Conservation (phyloP, 1,140 invertebrate species). For the Pseudomyrmex gracilis region DNA sequence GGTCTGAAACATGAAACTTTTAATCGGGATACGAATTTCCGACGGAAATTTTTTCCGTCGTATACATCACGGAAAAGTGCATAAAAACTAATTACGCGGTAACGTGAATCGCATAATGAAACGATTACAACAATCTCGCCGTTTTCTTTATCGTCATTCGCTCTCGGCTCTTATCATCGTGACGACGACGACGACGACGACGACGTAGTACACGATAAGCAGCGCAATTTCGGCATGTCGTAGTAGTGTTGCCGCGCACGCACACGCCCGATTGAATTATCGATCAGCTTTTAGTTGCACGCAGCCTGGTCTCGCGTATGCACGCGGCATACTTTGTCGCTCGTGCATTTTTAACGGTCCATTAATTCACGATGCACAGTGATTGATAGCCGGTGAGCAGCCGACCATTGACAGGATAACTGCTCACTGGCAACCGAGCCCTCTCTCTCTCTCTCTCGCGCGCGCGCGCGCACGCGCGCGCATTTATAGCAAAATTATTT, state of each 20-base stretch:
- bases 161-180: slow-evolving; percentile 18
- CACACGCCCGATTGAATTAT: slow-evolving; percentile 64
- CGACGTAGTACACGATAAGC: slow-evolving; percentile 47
- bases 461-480: no score
- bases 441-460: background rate
- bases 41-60: background rate
- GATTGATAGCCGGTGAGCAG: slow-evolving; percentile 68
- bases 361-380: slow-evolving; percentile 66
- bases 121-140: slow-evolving; percentile 29
- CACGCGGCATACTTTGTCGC: slow-evolving; percentile 62
- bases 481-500: slow-evolving; percentile 56
- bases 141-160: slow-evolving; percentile 42
- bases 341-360: slow-evolving; percentile 72
- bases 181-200: no score
- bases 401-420: slow-evolving; percentile 70
- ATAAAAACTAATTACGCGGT: slow-evolving; percentile 29
- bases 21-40: slow-evolving; percentile 20
- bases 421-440: slow-evolving; percentile 56
- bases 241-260: slow-evolving; percentile 44
- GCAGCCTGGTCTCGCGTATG: slow-evolving; percentile 21
- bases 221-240: slow-evolving; percentile 44
- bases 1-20: slow-evolving; percentile 10
- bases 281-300: slow-evolving; percentile 59
- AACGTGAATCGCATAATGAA: slow-evolving; percentile 47
- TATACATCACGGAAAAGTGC: slow-evolving; percentile 13